Conservation (phyloP, 2,888 invertebrate genomes). For the Automeris io region DNA sequence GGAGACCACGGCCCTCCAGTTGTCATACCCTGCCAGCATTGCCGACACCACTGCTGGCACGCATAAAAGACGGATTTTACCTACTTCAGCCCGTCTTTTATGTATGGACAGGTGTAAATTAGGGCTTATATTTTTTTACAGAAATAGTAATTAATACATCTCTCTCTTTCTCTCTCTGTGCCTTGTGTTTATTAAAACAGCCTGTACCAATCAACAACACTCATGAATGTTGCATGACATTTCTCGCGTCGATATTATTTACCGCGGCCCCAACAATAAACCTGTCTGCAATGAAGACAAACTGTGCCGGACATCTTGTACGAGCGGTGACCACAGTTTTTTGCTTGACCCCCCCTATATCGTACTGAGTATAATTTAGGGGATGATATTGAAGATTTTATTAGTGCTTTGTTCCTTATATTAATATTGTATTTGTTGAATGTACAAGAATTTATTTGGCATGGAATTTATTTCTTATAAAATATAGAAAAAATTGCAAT, state of each 20-base stretch:
- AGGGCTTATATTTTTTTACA: too few species aligned
- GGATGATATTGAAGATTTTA: constrained; percentile 17
- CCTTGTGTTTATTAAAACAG: constrained; percentile 18
- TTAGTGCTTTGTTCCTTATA: constrained; percentile 6
- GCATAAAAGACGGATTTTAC: too few species aligned
- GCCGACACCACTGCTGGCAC: too few species aligned
- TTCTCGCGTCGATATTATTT: constrained; percentile 67
- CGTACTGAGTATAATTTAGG: constrained; percentile 24
- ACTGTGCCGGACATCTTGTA: constrained; percentile 51
- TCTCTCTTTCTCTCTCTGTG: too few species aligned
- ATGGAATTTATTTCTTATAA: too few species aligned
- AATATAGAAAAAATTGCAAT: too few species aligned
- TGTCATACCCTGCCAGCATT: too few species aligned
- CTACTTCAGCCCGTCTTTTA: too few species aligned
- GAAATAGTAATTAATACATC: too few species aligned
- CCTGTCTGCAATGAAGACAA: constrained; percentile 68
- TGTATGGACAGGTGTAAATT: too few species aligned
- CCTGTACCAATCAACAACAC: constrained; percentile 36
- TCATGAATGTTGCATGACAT: constrained; percentile 72
- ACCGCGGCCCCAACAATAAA: constrained; percentile 65
- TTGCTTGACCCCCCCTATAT: constrained; percentile 57
- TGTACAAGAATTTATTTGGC: too few species aligned
- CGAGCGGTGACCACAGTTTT: constrained; percentile 38
- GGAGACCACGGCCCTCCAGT: too few species aligned
- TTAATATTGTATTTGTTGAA: not conserved